Base-by-base conservation (phyloP, 2,113 vertebrate species). In the Podarcis raffonei region DNA sequence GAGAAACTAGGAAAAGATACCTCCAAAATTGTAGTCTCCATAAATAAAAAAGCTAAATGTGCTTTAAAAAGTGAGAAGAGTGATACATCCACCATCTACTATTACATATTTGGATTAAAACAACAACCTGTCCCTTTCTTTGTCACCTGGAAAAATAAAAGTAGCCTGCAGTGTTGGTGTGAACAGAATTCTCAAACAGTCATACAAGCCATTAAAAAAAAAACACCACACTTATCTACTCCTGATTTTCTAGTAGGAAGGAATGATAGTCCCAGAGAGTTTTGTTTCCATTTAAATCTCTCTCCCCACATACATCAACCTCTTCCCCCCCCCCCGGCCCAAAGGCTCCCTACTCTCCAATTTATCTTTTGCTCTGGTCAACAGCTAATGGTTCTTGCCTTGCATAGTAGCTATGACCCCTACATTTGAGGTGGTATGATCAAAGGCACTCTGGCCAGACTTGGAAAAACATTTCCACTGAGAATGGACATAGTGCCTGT, bases 381-480 rank as follows among this genome's bases (percentile, higher is more conserved):
- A 94, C 96, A 93, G 94, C 89, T 91, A 89, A 89, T 87, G 91
- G 91, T 95, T 94, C 95, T 93, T 89, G 88, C 93, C 92, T 89
- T 95, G 97, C 97, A 95, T 97, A 96, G 97, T 96, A 97, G 97
- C 97, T 96, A 96, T 97, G 97, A 98, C 97, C 97, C 94, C 97
- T 96, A 91, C 91, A 86, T 95, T 96, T 95, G 96, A 97, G 95
- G 96, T 96, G 96, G 94, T 94, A 93, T 83, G 98, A 98, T 98
- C 98, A 99, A 98, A 99, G 98, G 95, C 96, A 90, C 90, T 94
- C 97, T 96, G 95, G 95, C 97, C 96, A 97, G 97, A 97, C 97
- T 97, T 98, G 97, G 97, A 97, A 99, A 99, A 99, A 99, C 98
- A 98, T 98, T 98, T 98, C 96, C 97, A 98, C 98, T 95, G 97